Evolutionary conservation across 2,797 vertebrate genomes (phyloP).

Genomic region (Coregonus ussuriensis): DNA sequence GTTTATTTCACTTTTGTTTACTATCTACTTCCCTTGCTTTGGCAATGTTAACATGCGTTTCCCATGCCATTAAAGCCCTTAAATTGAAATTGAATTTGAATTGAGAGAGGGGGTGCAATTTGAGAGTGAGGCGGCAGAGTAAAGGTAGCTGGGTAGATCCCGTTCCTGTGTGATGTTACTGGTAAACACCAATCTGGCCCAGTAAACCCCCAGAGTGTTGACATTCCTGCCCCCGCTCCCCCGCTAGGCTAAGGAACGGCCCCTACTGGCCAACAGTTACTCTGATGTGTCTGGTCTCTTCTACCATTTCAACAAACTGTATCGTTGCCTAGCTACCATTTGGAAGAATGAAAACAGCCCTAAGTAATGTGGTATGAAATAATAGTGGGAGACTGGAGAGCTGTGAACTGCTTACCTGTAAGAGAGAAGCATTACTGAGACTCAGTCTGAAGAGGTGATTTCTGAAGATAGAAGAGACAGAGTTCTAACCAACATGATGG

Average conservation of each 20-base stretch:
- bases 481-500: not conserved
- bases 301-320: not conserved
- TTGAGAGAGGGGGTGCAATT: not conserved
- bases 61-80: not conserved
- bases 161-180: constrained; percentile 7
- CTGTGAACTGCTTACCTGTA: constrained; percentile 81
- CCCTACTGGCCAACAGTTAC: not conserved
- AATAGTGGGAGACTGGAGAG: not conserved
- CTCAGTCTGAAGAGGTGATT: constrained; percentile 95
- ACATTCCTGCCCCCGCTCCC: constrained; percentile 23
- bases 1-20: not conserved
- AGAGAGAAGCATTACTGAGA: constrained; percentile 88
- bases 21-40: not conserved
- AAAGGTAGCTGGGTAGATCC: constrained; percentile 5
- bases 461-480: constrained; percentile 69
- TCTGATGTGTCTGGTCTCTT: not conserved
- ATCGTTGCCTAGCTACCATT: not conserved
- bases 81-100: not conserved
- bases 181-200: constrained; percentile 12
- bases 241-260: not conserved
- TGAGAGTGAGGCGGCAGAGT: not conserved
- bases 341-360: not conserved
- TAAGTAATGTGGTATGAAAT: not conserved
- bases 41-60: not conserved
- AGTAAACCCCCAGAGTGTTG: constrained; percentile 31